Evolutionary conservation across 2,888 invertebrate species (phyloP), one percentile per base, ranked within the genome.

Genomic region (Meteorus colon): DNA sequence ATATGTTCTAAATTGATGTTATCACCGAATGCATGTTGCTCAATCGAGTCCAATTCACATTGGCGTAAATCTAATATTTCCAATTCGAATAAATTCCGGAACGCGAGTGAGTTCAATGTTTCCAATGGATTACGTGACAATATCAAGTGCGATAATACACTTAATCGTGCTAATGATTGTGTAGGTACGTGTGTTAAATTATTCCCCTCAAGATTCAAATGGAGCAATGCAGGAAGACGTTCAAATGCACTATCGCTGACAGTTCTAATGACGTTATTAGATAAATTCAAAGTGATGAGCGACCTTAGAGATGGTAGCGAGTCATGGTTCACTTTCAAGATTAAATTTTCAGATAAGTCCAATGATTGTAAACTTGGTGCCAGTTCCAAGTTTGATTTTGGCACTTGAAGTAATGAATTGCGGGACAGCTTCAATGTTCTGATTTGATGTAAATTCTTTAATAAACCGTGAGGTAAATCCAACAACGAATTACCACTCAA

Each of bases 1-100:
- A 96, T 93, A 80, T 93, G 92, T 87, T 96, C 95, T 81, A 96
- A 90, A 86, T 95, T 94, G 45, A 96, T 95, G 89, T 96, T 96
- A 90, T 96, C 96, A 77, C 95, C 95, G 88, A 96, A 96, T 72
- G 96, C 95, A 88, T 95, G 90, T 29, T 94, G 92, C 90, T 96
- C 95, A 82, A 96, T 93, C 86, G 91, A 92, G 80, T 91, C 91
- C 82, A 96, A 86, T 72, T 84, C 81, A 77, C 89, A 89, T 72
- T 88, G 84, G 72, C 87, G 84, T 85, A 96, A 91, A 87, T 94
- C 94, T 85, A 96, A 91, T 87, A 92, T 93, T 87, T 93, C 93
- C 82, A 96, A 91, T 89, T 95, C 95, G 89, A 96, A 95, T 76
- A 97, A 92, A 89, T 96, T 96, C 85, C 95, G 92, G 87, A 97